These are phyloP conservation scores for Crotalus helleri DNA, from an alignment of 2,113 vertebrate species.

Conservation along the genomic window DNA sequence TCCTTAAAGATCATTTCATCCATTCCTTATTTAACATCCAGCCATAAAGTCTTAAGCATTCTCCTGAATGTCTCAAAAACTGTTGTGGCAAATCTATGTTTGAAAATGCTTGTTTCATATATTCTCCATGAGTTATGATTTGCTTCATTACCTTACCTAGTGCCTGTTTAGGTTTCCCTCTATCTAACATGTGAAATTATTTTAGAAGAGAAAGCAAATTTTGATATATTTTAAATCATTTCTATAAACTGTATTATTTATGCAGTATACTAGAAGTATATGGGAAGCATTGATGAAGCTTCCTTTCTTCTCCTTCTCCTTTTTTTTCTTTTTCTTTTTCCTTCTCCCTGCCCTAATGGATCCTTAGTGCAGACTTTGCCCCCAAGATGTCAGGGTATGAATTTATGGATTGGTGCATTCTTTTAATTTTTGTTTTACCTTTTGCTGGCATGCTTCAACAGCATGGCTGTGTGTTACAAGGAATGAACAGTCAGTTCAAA, in stretches of 20 bases:
- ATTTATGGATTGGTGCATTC: conserved; percentile 70
- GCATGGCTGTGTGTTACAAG: conserved; percentile 67
- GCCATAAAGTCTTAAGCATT: not conserved
- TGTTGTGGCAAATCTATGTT: not conserved
- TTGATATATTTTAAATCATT: conserved; percentile 30
- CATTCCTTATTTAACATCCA: not conserved
- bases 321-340: not conserved
- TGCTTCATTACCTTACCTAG: not conserved
- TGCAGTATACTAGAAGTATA: conserved; percentile 23
- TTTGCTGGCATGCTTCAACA: conserved; percentile 76
- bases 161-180: not conserved
- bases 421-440: conserved; percentile 74
- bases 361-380: conserved; percentile 55
- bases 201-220: conserved; percentile 45
- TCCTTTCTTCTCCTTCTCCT: conserved; percentile 52
- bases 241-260: conserved; percentile 7
- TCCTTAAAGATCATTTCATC: not conserved
- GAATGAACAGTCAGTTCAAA: conserved; percentile 69
- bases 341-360: conserved; percentile 52
- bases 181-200: not conserved
- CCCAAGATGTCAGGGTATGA: conserved; percentile 58
- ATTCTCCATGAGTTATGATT: not conserved
- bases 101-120: not conserved
- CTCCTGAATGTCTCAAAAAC: not conserved
- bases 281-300: conserved; percentile 58